Evolutionary conservation across 1,140 invertebrate species (phyloP), one percentile per base, ranked within the genome.

Genomic region (Temnothorax nylanderi): DNA sequence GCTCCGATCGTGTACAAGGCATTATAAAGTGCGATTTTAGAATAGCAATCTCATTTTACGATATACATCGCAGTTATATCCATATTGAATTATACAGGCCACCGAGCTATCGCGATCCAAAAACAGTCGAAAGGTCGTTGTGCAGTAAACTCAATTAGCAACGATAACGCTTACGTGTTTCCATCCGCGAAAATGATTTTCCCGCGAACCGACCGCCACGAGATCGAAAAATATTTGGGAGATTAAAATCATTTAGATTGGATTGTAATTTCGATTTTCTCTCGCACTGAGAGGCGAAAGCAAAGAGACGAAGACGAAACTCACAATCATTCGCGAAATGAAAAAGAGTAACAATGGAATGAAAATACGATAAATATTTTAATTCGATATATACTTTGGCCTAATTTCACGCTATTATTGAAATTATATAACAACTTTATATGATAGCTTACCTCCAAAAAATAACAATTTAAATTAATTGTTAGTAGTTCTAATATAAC

Each of bases 21-120:
- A 67, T 75, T 60, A 75, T 60, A 37, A 47, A 67, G 62, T 34
- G 62, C 74, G 86, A 88, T 90, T 74, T 74, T 85, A 82, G 88
- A 76, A 89, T 86, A 84, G 58, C 76, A 87, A 90, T 89, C 85
- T 82, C 81, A 88, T 87, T 89, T 87, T 74, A 16, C 21, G 34
- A 64, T 65, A 56, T 26, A 49, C 37, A 37, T 62, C 41, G 21
- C 18, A 41, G 54, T 37, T 84, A 47, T 74, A 84, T 60, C 41
- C 69, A 74, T 84, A 75, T 74, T 84, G 41, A 74, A 84, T 84
- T 84, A 75, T 75, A 60, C 80, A 49, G 51, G 18, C 32, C 69
- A 58, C 37, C 41, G 69, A 74, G 51, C 7, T 60, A 75, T 60
- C 41, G 21, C 67, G 65, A 81, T 81, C 3, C 49, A 71, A 82